Percentiles rank a stretch among this genome's conserved stretches.
Conservation (phyloP, 1,140 invertebrate genomes). For the Nephila pilipes region DNA sequence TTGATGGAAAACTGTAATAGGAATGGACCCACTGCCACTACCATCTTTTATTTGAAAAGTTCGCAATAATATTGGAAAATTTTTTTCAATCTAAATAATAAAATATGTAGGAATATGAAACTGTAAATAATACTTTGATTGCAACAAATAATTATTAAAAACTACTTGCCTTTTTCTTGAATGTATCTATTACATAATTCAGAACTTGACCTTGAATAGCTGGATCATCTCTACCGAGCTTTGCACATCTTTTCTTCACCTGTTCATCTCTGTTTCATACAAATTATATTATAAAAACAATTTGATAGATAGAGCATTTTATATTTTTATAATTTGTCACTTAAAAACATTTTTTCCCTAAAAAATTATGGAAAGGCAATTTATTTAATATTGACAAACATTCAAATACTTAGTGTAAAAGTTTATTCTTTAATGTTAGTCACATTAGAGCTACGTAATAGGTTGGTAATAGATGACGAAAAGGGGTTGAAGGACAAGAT, state of each 20-base stretch:
- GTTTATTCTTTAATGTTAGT: too few species aligned
- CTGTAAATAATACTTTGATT: background rate
- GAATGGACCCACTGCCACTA: background rate
- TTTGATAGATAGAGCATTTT: too few species aligned
- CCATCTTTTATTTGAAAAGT: slow-evolving; percentile 52
- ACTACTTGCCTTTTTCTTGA: slow-evolving; percentile 26
- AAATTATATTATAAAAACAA: background rate
- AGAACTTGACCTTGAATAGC: slow-evolving; percentile 60
- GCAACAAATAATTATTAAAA: background rate
- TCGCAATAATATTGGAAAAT: slow-evolving; percentile 45
- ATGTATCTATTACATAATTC: slow-evolving; percentile 33
- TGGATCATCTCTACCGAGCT: slow-evolving; percentile 71
- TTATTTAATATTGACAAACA: too few species aligned
- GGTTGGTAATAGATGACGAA: too few species aligned
- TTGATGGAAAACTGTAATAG: slow-evolving; percentile 58
- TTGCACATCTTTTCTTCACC: slow-evolving; percentile 20
- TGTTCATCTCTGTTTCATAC: slow-evolving; percentile 47
- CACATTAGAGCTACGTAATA: too few species aligned
- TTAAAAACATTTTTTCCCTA: too few species aligned
- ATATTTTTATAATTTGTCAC: too few species aligned
- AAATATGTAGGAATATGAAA: background rate
- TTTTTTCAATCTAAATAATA: slow-evolving; percentile 41
- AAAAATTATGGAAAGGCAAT: too few species aligned
- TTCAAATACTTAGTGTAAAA: too few species aligned
- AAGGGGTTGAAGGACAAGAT: too few species aligned